phyloP scores from a whole-genome alignment of 2,888 invertebrate species.

The Holacanthella duospinosa region DNA sequence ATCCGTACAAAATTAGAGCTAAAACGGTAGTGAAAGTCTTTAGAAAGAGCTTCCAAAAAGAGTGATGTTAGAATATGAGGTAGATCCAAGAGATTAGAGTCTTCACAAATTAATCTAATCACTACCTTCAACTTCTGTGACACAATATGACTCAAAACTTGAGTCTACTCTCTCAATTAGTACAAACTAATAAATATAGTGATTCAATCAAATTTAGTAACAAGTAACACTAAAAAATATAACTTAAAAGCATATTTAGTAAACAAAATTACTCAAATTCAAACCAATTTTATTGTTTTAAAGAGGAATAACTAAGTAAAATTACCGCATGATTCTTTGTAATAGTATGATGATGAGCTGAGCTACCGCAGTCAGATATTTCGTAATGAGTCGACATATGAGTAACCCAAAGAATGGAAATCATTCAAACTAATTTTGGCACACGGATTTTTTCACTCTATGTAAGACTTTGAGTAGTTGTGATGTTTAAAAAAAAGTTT shows the following conservation, averaged over 20 bases:
- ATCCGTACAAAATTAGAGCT: too few species aligned
- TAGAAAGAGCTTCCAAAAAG: too few species aligned
- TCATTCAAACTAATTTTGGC: background rate
- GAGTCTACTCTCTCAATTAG: background rate
- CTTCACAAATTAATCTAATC: background rate
- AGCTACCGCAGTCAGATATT: constrained; percentile 15
- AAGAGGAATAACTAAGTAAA: background rate
- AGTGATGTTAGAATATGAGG: too few species aligned
- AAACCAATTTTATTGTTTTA: background rate
- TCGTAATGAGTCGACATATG: constrained; percentile 13
- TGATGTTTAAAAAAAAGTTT: too few species aligned
- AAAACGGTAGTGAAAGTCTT: too few species aligned
- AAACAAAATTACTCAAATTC: too few species aligned
- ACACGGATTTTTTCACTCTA: too few species aligned
- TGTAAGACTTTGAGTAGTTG: too few species aligned
- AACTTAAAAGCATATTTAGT: too few species aligned
- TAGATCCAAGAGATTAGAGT: background rate
- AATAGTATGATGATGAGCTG: constrained; percentile 10
- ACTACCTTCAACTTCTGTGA: too few species aligned
- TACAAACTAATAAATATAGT: background rate
- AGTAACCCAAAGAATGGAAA: background rate
- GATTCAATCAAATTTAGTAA: background rate
- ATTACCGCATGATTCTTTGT: constrained; percentile 12
- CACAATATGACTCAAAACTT: background rate
- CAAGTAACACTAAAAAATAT: background rate